Percentiles rank a stretch among this genome's conserved stretches.
Conservation (phyloP, 30 jellyfish, hydroid and myxozoan genomes). For the Aurelia aurita region DNA sequence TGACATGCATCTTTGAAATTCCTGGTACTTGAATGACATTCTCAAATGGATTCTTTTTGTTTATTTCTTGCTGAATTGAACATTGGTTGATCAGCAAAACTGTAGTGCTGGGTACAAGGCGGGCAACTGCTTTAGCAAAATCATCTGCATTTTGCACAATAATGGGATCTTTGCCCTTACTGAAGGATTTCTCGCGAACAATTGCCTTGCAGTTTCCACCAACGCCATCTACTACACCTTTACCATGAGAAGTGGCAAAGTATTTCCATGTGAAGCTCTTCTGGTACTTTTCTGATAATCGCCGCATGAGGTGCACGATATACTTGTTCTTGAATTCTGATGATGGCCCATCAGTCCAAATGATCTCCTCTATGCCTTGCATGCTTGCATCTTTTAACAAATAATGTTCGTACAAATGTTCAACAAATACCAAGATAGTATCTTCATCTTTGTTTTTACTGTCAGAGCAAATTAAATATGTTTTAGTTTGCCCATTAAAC, state of each 20-base stretch:
- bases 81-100: conserved; percentile 24
- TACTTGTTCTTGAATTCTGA: conserved; percentile 57
- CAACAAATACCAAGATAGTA: conserved; percentile 31
- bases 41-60: too few relatives aligned
- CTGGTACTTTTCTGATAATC: not conserved
- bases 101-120: conserved; percentile 48
- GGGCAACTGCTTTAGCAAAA: conserved; percentile 57
- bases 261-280: conserved; percentile 55
- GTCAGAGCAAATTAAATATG: conserved; percentile 37
- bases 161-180: conserved; percentile 39
- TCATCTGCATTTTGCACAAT: conserved; percentile 53
- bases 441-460: conserved; percentile 37
- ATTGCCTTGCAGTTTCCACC: conserved; percentile 66
- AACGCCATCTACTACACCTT: conserved; percentile 63
- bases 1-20: too few relatives aligned
- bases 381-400: conserved; percentile 37
- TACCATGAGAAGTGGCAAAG: conserved; percentile 68
- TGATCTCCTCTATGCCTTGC: conserved; percentile 33
- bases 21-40: too few relatives aligned
- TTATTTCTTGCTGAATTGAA: too few relatives aligned
- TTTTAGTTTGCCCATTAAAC: conserved; percentile 17
- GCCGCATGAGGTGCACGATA: conserved; percentile 17
- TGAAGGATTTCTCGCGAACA: conserved; percentile 26
- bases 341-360: conserved; percentile 73
- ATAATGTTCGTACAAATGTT: conserved; percentile 32